These are phyloP conservation scores for Chrysopa pallens DNA, from an alignment of 1,140 invertebrate species.

Conservation along the genomic window DNA sequence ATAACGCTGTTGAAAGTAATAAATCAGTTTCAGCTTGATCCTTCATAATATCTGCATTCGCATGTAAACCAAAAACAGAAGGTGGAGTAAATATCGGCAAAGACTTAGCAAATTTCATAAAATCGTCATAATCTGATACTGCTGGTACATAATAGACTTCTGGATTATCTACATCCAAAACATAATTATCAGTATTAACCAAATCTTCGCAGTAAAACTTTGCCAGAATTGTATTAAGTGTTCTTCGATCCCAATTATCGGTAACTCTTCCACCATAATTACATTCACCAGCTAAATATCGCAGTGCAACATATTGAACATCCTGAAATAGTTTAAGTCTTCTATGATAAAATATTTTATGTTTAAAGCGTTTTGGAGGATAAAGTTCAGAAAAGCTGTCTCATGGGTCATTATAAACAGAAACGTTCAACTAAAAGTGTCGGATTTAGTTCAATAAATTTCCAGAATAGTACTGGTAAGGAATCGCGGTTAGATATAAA, in stretches of 20 bases:
- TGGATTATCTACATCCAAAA: constrained; percentile 35
- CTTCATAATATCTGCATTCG: constrained; percentile 88
- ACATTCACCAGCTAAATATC: constrained; percentile 86
- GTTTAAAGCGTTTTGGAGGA: no score
- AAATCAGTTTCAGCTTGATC: constrained; percentile 75
- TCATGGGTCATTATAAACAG: no score
- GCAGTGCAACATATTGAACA: constrained; percentile 74
- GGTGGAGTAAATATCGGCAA: constrained; percentile 67
- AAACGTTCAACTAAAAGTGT: no score
- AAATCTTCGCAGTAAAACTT: constrained; percentile 56
- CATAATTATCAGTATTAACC: constrained; percentile 32
- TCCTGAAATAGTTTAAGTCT: constrained; percentile 25
- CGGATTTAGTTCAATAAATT: no score
- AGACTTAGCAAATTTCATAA: constrained; percentile 54
- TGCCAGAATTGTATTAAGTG: constrained; percentile 62
- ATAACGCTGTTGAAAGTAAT: constrained; percentile 58
- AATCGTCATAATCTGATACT: constrained; percentile 56
- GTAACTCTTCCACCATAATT: constrained; percentile 93
- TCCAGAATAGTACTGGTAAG: no score
- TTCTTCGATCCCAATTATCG: constrained; percentile 85
- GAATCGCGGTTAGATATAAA: no score
- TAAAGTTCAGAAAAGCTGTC: no score
- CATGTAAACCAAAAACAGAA: constrained; percentile 81
- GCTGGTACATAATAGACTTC: constrained; percentile 58
- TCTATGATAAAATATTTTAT: no score